Conservation (phyloP, 1,140 invertebrate species). For the Phenacoccus solenopsis region DNA sequence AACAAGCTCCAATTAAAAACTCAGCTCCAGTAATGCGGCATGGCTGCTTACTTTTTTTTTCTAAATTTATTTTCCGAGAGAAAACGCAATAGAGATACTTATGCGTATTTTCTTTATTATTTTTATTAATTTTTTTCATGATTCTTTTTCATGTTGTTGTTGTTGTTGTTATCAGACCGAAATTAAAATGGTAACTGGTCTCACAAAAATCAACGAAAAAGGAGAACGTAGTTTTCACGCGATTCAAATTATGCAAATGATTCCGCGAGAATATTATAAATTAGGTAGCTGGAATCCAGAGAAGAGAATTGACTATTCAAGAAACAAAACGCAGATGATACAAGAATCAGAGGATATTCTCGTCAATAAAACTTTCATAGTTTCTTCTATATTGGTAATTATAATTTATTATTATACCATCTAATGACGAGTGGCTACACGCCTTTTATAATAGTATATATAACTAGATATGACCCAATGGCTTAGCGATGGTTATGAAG, state of each 20-base stretch:
- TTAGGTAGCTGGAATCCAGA: conserved; percentile 49
- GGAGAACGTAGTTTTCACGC: not conserved
- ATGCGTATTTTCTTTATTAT: no score
- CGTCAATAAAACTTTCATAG: conserved; percentile 36
- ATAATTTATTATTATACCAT: no score
- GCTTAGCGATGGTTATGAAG: no score
- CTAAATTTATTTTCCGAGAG: no score
- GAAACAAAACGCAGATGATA: conserved; percentile 34
- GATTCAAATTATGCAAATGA: not conserved
- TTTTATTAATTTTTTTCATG: no score
- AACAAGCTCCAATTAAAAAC: no score
- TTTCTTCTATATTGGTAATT: conserved; percentile 37
- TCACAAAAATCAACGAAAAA: not conserved
- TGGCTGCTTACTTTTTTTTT: no score
- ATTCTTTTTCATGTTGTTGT: not conserved
- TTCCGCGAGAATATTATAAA: conserved; percentile 27
- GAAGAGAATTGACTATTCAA: conserved; percentile 36
- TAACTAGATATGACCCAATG: no score
- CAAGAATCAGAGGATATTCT: conserved; percentile 36
- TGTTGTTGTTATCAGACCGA: not conserved
- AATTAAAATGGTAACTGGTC: not conserved
- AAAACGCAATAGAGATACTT: no score
- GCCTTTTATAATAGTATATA: no score
- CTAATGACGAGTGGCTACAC: no score
- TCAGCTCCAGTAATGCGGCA: no score